These are phyloP conservation scores for Drosophila borborema DNA, from an alignment of 2,888 invertebrate genomes.

Conservation along the genomic window DNA sequence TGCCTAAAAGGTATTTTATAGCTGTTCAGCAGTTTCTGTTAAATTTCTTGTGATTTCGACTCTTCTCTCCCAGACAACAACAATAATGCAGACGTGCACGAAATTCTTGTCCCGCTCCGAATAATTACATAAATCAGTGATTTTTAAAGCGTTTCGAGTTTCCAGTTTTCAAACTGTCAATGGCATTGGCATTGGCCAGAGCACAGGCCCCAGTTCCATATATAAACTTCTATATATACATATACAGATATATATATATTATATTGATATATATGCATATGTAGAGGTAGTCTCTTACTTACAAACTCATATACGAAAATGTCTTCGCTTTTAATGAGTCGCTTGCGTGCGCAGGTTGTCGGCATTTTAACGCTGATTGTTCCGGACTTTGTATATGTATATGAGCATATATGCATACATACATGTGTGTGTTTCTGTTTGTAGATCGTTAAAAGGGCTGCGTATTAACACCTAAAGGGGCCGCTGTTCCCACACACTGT, in stretches of 20 bases:
- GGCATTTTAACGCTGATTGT: conserved; percentile 66
- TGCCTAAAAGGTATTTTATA: conserved; percentile 16
- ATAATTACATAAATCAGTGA: conserved; percentile 82
- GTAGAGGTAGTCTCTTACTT: conserved; percentile 4
- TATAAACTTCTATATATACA: conserved; percentile 5
- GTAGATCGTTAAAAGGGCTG: conserved; percentile 40
- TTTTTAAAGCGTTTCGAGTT: conserved; percentile 81
- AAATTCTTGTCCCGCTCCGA: conserved; percentile 77
- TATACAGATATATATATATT: neutral
- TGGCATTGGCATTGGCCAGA: conserved; percentile 39
- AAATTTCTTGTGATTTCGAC: conserved; percentile 1
- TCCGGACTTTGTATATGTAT: conserved; percentile 51
- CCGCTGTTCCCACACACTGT: conserved; percentile 45
- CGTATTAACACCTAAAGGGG: conserved; percentile 61
- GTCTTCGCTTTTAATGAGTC: conserved; percentile 53
- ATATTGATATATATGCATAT: conserved; percentile 2
- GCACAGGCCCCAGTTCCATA: conserved; percentile 20
- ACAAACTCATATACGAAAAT: conserved; percentile 27
- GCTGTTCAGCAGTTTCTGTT: neutral
- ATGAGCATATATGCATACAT: neutral
- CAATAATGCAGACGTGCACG: conserved; percentile 51
- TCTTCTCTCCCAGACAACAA: conserved; percentile 9
- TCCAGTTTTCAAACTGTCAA: conserved; percentile 78
- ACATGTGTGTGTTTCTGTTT: neutral
- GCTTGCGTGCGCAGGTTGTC: conserved; percentile 67